phyloP scores from a whole-genome alignment of 1,140 invertebrate genomes.

The Zophobas atratus region DNA sequence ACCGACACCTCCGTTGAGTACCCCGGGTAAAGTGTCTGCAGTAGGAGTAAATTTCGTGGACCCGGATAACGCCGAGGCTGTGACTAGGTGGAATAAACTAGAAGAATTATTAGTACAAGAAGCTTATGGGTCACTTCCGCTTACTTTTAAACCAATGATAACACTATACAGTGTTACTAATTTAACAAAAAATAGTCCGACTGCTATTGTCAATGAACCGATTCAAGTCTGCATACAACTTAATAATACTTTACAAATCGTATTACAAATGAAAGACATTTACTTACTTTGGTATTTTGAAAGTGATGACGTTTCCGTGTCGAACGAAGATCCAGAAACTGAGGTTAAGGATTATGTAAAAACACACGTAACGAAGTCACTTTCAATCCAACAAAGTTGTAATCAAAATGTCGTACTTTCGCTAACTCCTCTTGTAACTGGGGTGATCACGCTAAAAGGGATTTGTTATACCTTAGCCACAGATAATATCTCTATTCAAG shows the following conservation, averaged over 20 bases:
- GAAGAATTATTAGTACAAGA: constrained; percentile 85
- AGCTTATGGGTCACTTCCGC: constrained; percentile 77
- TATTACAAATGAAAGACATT: constrained; percentile 80
- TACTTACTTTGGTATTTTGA: constrained; percentile 86
- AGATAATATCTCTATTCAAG: constrained; percentile 70
- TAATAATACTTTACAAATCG: constrained; percentile 86
- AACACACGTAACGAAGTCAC: constrained; percentile 66
- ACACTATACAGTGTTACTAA: constrained; percentile 78
- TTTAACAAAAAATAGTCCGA: constrained; percentile 77
- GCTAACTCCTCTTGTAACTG: constrained; percentile 69
- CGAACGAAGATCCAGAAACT: constrained; percentile 63
- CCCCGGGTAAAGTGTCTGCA: constrained; percentile 69
- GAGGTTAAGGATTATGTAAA: constrained; percentile 66
- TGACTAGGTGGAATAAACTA: constrained; percentile 78
- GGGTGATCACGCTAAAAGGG: constrained; percentile 67
- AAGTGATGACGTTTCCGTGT: constrained; percentile 67
- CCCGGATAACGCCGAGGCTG: constrained; percentile 66
- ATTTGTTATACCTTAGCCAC: constrained; percentile 67
- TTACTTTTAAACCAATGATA: constrained; percentile 84
- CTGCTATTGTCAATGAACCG: constrained; percentile 84
- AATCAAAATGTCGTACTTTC: constrained; percentile 67
- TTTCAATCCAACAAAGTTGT: constrained; percentile 66
- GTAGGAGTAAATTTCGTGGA: constrained; percentile 64
- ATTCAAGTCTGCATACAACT: constrained; percentile 85
- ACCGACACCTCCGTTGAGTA: constrained; percentile 69